Evolutionary conservation across 2,113 vertebrate species (phyloP), one percentile per base, ranked within the genome.

Genomic region (Pagrus major): DNA sequence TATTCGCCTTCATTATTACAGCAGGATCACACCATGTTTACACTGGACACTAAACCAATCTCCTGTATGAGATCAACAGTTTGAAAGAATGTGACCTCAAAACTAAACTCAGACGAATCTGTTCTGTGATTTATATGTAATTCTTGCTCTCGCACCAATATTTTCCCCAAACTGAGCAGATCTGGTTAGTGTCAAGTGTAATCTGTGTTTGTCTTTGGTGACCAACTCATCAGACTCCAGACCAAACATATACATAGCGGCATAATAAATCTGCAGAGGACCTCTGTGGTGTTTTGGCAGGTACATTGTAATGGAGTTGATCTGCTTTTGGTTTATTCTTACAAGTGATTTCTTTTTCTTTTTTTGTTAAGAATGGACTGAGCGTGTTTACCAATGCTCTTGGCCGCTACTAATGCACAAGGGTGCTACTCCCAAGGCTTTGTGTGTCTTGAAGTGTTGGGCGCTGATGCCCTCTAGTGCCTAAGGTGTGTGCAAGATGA

Each of bases 391-490:
- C 35, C 8, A 27, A 23, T 25, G 42, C 44, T 68, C n/a, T n/a
- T n/a, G n/a, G n/a, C 74, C 78, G 35, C 29, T 68, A 60, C 61
- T 69, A 71, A 66, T 64, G 8, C 56, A 51, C 46, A 67, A 5
- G 20, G 5, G 10, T 20, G n/a, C 25, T 25, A 51, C 56, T 37
- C 5, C 18, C 47, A 6, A 21, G 55, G 25, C 15, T 66, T 61
- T 69, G 47, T 75, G 74, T 61, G 69, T 67, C 23, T 61, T 76
- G 3, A 76, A 64, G 72, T 72, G 33, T 89, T 84, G 69, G 42
- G 42, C 29, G 3, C 67, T 71, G 83, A 70, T 68, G 92, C 89
- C 92, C 90, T 88, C 92, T 92, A 87, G 86, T 91, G 91, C 70
- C 81, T 16, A 79, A 69, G 21, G 23, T 52, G 52, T 74, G 44